A percentile compares a stretch with the other conserved stretches of the same genome.
Conservation (phyloP, 2,797 vertebrate genomes). For the Danionella dracula region DNA sequence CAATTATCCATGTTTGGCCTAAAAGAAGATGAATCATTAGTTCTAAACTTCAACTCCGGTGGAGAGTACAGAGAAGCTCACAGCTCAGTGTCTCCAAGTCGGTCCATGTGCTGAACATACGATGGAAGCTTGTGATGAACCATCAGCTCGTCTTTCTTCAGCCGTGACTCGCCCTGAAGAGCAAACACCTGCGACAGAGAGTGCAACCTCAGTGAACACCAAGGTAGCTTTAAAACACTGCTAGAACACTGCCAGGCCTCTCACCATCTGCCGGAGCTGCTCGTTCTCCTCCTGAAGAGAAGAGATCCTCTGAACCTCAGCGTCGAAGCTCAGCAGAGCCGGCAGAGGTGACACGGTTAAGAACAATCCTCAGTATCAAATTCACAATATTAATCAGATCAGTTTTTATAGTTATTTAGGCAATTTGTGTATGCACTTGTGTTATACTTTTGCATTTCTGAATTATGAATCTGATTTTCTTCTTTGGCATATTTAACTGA, state of each 20-base stretch:
- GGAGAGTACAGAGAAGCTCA: conserved; percentile 55
- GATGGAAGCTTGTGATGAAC: conserved; percentile 86
- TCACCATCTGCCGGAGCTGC: conserved; percentile 81
- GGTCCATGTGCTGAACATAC: conserved; percentile 95
- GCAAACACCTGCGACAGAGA: conserved; percentile 78
- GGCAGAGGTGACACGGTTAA: conserved; percentile 85
- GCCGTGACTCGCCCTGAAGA: conserved; percentile 78
- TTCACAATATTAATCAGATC: no score
- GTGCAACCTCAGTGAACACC: no score
- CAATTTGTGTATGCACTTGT: no score
- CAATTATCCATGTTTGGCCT: no score
- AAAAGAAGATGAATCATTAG: no score
- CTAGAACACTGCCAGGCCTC: no score
- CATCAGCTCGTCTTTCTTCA: conserved; percentile 65
- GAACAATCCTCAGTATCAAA: conserved; percentile 32
- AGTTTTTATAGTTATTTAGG: no score
- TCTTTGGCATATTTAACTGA: no score
- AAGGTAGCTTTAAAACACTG: neutral
- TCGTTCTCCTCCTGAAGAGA: conserved; percentile 88
- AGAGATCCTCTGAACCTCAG: conserved; percentile 81
- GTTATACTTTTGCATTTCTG: no score
- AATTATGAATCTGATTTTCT: no score
- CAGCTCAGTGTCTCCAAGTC: conserved; percentile 94
- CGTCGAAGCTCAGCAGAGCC: conserved; percentile 87
- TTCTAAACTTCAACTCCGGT: no score